Percentiles rank a stretch among this genome's conserved stretches.
Conservation (phyloP, 2,888 invertebrate genomes). For the Eristalis tenax region DNA sequence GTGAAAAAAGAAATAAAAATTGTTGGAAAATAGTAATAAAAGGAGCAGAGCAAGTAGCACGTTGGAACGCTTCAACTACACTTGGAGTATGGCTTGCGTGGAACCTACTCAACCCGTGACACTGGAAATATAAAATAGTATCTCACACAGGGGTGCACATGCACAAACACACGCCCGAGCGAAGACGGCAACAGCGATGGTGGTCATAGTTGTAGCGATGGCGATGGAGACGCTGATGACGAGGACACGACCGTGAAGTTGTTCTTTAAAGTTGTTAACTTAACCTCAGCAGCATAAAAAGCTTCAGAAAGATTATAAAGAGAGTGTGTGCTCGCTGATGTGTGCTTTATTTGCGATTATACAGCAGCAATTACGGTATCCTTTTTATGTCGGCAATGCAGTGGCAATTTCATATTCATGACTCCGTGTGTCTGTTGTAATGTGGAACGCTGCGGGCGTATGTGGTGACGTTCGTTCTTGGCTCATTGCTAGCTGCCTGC, state of each 20-base stretch:
- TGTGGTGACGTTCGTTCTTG: slow-evolving; percentile 3
- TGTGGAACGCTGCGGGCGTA: slow-evolving; percentile 40
- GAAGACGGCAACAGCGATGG: background rate
- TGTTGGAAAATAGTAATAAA: slow-evolving; percentile 17
- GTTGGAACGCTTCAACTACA: slow-evolving; percentile 58
- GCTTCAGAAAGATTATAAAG: background rate
- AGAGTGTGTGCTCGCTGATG: slow-evolving; percentile 31
- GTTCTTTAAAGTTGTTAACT: slow-evolving; percentile 66
- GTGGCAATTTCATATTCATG: slow-evolving; percentile 69
- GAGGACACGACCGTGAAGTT: slow-evolving; percentile 70
- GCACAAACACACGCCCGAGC: slow-evolving; percentile 1
- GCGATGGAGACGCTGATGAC: background rate
- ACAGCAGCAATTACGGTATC: slow-evolving; percentile 60
- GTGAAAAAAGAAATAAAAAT: slow-evolving; percentile 62
- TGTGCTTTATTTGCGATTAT: slow-evolving; percentile 54
- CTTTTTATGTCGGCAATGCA: slow-evolving; percentile 66
- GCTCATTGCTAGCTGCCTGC: slow-evolving; percentile 15
- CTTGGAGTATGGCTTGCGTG: slow-evolving; percentile 45
- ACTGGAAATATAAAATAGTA: slow-evolving; percentile 24
- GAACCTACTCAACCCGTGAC: slow-evolving; percentile 10
- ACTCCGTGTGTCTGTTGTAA: slow-evolving; percentile 49
- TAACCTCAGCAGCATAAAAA: slow-evolving; percentile 36
- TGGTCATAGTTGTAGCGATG: background rate
- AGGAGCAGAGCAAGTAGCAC: slow-evolving; percentile 27
- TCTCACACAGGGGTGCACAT: background rate